Evolutionary conservation across 1,140 invertebrate genomes (phyloP).

Genomic region (Spodoptera frugiperda): DNA sequence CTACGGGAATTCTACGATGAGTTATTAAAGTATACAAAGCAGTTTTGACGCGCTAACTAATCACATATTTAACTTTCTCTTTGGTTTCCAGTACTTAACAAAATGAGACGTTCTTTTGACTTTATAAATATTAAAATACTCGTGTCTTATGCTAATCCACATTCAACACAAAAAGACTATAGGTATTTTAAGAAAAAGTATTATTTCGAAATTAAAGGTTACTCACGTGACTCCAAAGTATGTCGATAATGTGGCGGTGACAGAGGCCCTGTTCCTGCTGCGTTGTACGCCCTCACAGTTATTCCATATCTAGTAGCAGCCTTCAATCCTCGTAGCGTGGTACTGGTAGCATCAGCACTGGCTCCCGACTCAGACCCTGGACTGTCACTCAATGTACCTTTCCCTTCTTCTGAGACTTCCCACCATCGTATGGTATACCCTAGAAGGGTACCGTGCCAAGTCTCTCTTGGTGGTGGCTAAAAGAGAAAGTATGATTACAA

Average conservation of each 20-base stretch:
- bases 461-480: slow-evolving; percentile 89
- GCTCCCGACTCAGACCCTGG: slow-evolving; percentile 86
- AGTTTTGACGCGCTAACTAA: too few relatives aligned
- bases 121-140: too few relatives aligned
- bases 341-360: slow-evolving; percentile 86
- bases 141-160: too few relatives aligned
- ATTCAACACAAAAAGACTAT: too few relatives aligned
- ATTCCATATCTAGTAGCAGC: slow-evolving; percentile 95
- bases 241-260: slow-evolving; percentile 91
- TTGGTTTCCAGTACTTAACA: too few relatives aligned
- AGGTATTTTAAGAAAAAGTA: too few relatives aligned
- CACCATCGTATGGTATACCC: slow-evolving; percentile 93
- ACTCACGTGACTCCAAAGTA: slow-evolving; percentile 93
- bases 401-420: slow-evolving; percentile 76
- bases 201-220: background rate
- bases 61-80: too few relatives aligned
- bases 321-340: slow-evolving; percentile 90
- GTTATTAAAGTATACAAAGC: too few relatives aligned
- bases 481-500: background rate
- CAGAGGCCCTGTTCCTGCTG: slow-evolving; percentile 93
- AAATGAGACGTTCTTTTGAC: too few relatives aligned
- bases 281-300: slow-evolving; percentile 94
- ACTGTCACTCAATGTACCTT: slow-evolving; percentile 58
- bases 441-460: slow-evolving; percentile 92
- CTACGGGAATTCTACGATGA: too few relatives aligned